phyloP scores from a whole-genome alignment of 2,888 invertebrate species.

The Gymnocheta viridis region DNA sequence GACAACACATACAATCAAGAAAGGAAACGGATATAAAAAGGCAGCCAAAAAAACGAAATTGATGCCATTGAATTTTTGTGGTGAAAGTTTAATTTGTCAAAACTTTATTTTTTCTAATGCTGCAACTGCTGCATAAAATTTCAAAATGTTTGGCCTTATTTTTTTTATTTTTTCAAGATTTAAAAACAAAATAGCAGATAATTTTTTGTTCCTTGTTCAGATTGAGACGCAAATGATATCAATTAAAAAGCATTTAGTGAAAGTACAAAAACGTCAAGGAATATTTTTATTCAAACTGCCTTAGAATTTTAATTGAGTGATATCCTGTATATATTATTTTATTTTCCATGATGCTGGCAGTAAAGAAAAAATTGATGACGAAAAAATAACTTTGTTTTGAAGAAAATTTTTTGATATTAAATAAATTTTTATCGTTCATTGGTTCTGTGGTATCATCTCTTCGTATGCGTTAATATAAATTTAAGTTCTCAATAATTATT shows the following conservation, averaged over 20 bases:
- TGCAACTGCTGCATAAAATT: conserved; percentile 22
- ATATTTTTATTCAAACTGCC: not conserved
- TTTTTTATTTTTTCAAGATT: not conserved
- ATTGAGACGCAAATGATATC: conserved; percentile 9
- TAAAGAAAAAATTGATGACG: not conserved
- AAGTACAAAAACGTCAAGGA: not conserved
- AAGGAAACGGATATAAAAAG: not conserved
- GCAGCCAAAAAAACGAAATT: conserved; percentile 12
- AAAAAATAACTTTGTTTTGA: no score
- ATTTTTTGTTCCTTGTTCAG: not conserved
- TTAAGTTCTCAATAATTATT: no score
- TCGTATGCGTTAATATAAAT: no score
- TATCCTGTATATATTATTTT: no score
- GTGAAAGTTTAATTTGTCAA: conserved; percentile 44
- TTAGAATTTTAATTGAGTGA: not conserved
- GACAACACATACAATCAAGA: conserved; percentile 33
- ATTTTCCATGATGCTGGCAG: no score
- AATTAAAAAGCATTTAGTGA: not conserved
- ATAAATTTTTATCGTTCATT: no score
- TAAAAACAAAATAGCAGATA: not conserved
- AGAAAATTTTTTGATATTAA: no score
- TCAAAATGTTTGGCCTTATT: not conserved
- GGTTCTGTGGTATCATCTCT: no score
- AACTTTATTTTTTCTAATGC: conserved; percentile 21
- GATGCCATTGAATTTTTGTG: conserved; percentile 62